Conservation (phyloP, 2,888 invertebrate species). For the Cerastis leucographa region DNA sequence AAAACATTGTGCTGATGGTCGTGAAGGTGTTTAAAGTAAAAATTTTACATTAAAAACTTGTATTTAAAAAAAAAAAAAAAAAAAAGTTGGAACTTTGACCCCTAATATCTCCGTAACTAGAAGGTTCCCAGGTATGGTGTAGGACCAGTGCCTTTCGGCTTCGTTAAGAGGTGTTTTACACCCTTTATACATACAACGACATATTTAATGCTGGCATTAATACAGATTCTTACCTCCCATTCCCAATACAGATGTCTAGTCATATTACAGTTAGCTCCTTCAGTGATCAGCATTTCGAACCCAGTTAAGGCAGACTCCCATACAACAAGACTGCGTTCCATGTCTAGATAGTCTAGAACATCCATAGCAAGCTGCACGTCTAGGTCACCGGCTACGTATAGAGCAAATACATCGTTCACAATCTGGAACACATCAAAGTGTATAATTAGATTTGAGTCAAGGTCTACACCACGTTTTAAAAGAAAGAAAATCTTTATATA, state of each 20-base stretch:
- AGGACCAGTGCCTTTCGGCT: no score
- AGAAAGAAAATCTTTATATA: neutral
- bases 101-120: no score
- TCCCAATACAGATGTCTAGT: conserved; percentile 80
- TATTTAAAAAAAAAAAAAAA: no score
- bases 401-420: conserved; percentile 85
- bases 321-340: conserved; percentile 79
- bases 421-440: conserved; percentile 76
- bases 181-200: no score
- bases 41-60: no score
- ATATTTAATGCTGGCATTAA: no score
- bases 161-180: no score
- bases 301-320: conserved; percentile 83
- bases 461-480: neutral
- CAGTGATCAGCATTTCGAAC: conserved; percentile 78
- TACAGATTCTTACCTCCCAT: conserved; percentile 79
- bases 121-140: no score
- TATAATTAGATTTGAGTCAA: conserved; percentile 23
- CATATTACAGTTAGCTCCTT: conserved; percentile 77
- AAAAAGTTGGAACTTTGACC: no score
- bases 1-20: no score
- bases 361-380: conserved; percentile 75
- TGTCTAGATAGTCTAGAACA: conserved; percentile 80
- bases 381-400: conserved; percentile 83
- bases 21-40: no score